phyloP scores from a whole-genome alignment of 64 coral and sea anemone species.

The Montipora efflorescens region DNA sequence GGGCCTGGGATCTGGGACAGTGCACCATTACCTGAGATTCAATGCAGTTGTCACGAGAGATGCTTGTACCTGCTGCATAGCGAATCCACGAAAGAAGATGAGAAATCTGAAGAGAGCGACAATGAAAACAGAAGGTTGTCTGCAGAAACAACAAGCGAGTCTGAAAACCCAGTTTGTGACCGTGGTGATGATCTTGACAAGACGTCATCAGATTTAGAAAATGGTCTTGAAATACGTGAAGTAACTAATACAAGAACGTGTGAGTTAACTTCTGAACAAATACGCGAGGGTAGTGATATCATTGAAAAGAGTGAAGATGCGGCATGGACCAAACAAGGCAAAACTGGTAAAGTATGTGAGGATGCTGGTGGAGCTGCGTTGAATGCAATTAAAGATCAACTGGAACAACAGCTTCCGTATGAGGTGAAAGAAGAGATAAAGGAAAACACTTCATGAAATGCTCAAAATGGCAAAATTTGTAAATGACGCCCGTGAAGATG shows the following conservation, averaged over 20 bases:
- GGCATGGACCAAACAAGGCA: neutral
- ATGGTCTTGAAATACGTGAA: neutral
- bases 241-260: neutral
- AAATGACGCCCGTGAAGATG: neutral
- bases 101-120: neutral
- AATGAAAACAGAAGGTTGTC: neutral
- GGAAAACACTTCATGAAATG: neutral
- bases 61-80: slow-evolving; percentile 10
- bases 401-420: neutral
- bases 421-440: neutral
- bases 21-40: slow-evolving; percentile 86
- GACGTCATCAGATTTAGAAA: neutral
- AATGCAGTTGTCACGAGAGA: slow-evolving; percentile 80
- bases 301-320: neutral
- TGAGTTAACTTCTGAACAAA: neutral
- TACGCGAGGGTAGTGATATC: neutral
- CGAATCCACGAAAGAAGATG: neutral
- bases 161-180: neutral
- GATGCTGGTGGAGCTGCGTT: neutral
- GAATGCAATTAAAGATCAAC: neutral
- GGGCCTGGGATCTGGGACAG: slow-evolving; percentile 98
- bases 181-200: neutral
- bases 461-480: neutral
- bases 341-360: neutral
- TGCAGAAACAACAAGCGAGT: neutral